Evolutionary conservation across 2,797 vertebrate species (phyloP).

Genomic region (Naso thynnoides): DNA sequence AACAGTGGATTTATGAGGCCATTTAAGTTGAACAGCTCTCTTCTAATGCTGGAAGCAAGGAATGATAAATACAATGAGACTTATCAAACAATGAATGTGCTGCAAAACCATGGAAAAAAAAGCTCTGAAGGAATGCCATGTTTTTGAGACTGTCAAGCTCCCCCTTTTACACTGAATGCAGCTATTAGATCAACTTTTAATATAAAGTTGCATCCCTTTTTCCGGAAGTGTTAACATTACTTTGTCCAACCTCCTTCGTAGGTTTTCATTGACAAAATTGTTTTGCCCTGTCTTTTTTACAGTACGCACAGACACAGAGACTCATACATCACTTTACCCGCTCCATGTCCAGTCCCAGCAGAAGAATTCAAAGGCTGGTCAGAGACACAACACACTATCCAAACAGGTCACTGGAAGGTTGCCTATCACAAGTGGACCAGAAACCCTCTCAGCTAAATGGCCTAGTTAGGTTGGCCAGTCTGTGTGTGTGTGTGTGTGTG

Average conservation of each 20-base stretch:
- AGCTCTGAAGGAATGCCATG: too few relatives aligned
- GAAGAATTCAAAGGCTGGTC: constrained; percentile 32
- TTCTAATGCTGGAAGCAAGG: background rate
- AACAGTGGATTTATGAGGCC: background rate
- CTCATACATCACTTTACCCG: background rate
- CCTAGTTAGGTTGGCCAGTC: constrained; percentile 46
- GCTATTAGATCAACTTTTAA: background rate
- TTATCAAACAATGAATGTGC: background rate
- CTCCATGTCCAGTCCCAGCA: background rate
- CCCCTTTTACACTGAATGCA: background rate
- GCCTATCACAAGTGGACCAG: constrained; percentile 76
- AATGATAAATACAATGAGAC: background rate
- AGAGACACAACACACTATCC: constrained; percentile 48
- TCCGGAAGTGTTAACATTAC: background rate
- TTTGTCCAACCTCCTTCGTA: background rate
- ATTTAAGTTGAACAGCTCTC: background rate
- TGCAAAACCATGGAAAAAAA: constrained; percentile 17
- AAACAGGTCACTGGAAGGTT: constrained; percentile 71
- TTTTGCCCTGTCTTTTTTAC: too few relatives aligned
- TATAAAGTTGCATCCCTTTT: background rate
- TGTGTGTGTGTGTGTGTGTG: constrained; percentile 1
- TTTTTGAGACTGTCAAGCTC: background rate
- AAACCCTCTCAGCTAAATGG: constrained; percentile 60
- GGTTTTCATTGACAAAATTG: too few relatives aligned
- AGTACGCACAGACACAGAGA: background rate